A percentile compares a stretch with the other conserved stretches of the same genome.
Conservation (phyloP, 1,140 invertebrate species). For the Harlomillsia oculata region DNA sequence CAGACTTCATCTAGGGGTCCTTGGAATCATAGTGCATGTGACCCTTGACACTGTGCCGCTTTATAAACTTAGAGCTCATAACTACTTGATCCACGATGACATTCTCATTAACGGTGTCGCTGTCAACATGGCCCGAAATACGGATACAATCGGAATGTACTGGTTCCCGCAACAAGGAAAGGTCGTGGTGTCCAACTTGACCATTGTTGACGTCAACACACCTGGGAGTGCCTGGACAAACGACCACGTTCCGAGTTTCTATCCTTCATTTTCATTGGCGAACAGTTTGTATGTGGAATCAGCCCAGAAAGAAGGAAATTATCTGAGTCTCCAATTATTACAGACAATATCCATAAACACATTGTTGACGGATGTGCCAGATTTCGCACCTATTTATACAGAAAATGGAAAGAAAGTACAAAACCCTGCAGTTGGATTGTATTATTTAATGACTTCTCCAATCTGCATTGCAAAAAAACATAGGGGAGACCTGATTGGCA, state of each 20-base stretch:
- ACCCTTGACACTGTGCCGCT: slow-evolving; percentile 19
- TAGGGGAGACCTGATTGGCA: slow-evolving; percentile 6
- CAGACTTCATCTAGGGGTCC: slow-evolving; percentile 21
- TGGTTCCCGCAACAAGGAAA: slow-evolving; percentile 15
- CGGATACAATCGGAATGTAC: slow-evolving; percentile 17
- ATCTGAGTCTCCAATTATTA: not conserved
- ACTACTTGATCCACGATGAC: slow-evolving; percentile 2
- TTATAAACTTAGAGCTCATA: slow-evolving; percentile 17
- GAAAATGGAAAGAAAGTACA: slow-evolving; percentile 2
- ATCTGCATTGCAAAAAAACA: slow-evolving; percentile 3
- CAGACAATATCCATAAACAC: slow-evolving; percentile 7
- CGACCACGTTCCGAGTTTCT: slow-evolving; percentile 7
- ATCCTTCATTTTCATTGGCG: not conserved
- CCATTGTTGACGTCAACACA: not conserved
- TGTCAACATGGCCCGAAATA: not conserved
- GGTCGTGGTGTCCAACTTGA: slow-evolving; percentile 4
- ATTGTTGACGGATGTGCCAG: slow-evolving; percentile 7
- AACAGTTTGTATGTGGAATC: not conserved
- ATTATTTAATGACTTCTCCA: slow-evolving; percentile 3
- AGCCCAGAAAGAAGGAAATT: not conserved
- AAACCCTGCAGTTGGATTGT: slow-evolving; percentile 24
- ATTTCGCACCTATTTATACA: slow-evolving; percentile 19
- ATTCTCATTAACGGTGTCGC: slow-evolving; percentile 20
- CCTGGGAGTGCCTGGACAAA: slow-evolving; percentile 13
- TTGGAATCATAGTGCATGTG: slow-evolving; percentile 22